phyloP scores from a whole-genome alignment of 2,113 vertebrate genomes.

The Myiopsitta monachus region DNA sequence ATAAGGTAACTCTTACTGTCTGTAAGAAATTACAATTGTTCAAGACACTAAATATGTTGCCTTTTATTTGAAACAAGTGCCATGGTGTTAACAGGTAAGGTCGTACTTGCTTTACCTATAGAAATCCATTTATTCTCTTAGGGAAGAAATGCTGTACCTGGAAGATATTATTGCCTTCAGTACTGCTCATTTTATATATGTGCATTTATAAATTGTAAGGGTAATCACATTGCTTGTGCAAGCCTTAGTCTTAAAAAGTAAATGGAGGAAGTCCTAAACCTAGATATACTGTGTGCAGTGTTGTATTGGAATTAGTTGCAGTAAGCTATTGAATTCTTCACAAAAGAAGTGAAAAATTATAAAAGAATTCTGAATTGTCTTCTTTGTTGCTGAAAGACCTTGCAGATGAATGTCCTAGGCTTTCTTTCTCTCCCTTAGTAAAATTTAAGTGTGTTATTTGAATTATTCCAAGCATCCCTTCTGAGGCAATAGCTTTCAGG shows the following conservation, averaged over 20 bases:
- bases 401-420: neutral
- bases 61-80: neutral
- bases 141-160: neutral
- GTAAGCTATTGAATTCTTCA: neutral
- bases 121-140: neutral
- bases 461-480: neutral
- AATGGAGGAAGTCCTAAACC: neutral
- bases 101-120: neutral
- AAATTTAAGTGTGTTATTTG: neutral
- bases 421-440: neutral
- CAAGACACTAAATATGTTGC: neutral
- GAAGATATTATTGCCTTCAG: neutral
- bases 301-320: neutral
- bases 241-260: neutral
- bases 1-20: neutral
- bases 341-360: neutral
- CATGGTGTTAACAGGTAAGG: neutral
- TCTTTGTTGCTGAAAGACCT: neutral
- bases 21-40: neutral
- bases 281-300: neutral
- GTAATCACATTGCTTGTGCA: neutral
- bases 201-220: neutral
- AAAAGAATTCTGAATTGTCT: neutral
- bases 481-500: neutral
- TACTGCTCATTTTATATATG: neutral